Conservation (phyloP, 2,113 vertebrate genomes). For the Dicrurus megarhynchus region DNA sequence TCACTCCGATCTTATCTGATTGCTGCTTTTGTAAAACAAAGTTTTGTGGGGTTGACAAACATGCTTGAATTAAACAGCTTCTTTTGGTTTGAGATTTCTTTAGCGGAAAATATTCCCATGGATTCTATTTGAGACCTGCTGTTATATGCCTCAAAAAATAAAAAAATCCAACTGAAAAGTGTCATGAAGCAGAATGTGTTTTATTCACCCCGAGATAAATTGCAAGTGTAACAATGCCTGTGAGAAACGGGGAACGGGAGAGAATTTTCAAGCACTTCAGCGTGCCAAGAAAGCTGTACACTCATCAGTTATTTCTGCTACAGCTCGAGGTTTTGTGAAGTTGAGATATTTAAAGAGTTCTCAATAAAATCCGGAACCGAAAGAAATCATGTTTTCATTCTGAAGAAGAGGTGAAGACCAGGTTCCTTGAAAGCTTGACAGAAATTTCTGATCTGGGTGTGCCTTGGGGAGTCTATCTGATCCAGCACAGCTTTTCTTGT, state of each 20-base stretch:
- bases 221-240: slow-evolving; percentile 2
- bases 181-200: neutral
- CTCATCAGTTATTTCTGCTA: neutral
- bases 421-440: neutral
- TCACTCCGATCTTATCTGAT: neutral
- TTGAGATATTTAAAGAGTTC: neutral
- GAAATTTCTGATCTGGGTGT: neutral
- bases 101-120: neutral
- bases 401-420: neutral
- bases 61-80: neutral
- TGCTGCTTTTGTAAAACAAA: slow-evolving; percentile 5
- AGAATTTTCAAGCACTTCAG: neutral
- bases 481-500: neutral
- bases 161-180: neutral
- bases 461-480: neutral
- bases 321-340: neutral
- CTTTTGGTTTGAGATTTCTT: neutral
- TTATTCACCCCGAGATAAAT: neutral
- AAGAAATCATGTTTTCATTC: neutral
- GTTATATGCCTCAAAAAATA: neutral
- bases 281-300: neutral
- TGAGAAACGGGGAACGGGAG: neutral
- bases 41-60: slow-evolving; percentile 4
- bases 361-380: neutral
- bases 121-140: neutral